A percentile compares a stretch with the other conserved stretches of the same genome.
phyloP scores from a whole-genome alignment of 2,888 invertebrate species.

The Aleiodes alternator region DNA sequence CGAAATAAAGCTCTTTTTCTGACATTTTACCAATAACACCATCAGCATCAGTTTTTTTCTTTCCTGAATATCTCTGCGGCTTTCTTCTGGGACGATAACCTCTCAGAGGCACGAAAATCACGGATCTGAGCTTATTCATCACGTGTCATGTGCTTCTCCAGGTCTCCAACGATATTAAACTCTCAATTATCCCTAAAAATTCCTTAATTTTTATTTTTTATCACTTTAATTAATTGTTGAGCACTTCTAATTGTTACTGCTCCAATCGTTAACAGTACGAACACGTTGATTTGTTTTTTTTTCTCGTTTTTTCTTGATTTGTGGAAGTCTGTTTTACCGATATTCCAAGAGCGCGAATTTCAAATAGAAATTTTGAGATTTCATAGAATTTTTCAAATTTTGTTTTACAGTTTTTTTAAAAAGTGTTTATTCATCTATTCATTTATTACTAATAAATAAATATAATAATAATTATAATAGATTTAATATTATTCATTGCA shows the following conservation, averaged over 20 bases:
- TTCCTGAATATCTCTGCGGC: not conserved
- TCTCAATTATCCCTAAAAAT: not conserved
- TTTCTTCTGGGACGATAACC: slow-evolving; percentile 23
- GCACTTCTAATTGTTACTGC: not conserved
- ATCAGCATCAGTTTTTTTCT: not conserved
- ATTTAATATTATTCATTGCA: too few relatives aligned
- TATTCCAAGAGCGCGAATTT: too few relatives aligned
- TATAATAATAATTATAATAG: too few relatives aligned
- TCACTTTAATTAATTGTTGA: not conserved
- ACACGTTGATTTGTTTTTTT: too few relatives aligned
- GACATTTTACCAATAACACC: not conserved
- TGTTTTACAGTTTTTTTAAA: too few relatives aligned
- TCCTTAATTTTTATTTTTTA: not conserved
- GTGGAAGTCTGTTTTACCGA: too few relatives aligned
- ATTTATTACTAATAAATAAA: too few relatives aligned
- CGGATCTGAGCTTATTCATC: slow-evolving; percentile 14
- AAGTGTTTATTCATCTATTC: too few relatives aligned
- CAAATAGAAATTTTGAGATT: too few relatives aligned
- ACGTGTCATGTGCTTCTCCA: not conserved
- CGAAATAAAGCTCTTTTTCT: slow-evolving; percentile 11
- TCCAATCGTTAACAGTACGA: too few relatives aligned
- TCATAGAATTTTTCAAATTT: too few relatives aligned
- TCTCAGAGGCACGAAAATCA: slow-evolving; percentile 11
- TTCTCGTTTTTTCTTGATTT: too few relatives aligned
- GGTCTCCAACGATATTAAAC: not conserved